Evolutionary conservation across 2,113 vertebrate species (phyloP).

Genomic region (Tragelaphus buxtoni): DNA sequence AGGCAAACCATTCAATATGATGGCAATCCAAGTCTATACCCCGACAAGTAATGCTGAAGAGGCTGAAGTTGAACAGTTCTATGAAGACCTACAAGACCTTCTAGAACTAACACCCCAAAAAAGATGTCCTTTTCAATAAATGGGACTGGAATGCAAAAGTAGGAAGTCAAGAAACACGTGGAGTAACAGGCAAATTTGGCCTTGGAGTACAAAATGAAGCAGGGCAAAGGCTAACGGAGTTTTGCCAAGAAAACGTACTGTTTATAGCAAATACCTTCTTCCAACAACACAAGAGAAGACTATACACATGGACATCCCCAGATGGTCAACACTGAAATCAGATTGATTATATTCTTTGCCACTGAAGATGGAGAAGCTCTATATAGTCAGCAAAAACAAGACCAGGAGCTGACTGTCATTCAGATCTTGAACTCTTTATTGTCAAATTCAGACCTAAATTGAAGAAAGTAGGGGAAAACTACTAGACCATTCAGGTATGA

Average conservation of each 20-base stretch:
- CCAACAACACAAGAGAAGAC: background rate
- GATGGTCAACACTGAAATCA: background rate
- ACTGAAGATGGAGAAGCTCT: background rate
- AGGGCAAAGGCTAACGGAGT: background rate
- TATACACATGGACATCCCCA: background rate
- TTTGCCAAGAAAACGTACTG: background rate
- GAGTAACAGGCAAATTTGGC: background rate
- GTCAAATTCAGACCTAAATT: background rate
- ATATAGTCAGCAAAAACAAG: background rate
- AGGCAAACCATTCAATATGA: background rate
- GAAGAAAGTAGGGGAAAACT: background rate
- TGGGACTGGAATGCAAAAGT: background rate
- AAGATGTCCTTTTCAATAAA: background rate
- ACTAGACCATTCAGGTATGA: background rate
- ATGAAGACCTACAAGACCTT: background rate
- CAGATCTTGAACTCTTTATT: background rate
- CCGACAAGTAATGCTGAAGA: background rate
- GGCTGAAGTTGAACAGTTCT: background rate
- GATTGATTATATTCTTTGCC: background rate
- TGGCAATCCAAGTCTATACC: background rate
- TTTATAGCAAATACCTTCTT: background rate
- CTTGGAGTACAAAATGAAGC: background rate
- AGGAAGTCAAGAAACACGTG: background rate
- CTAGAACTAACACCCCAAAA: background rate
- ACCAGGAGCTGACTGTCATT: background rate